Evolutionary conservation across 1,140 invertebrate genomes (phyloP).

Genomic region (Cydia pomonella): DNA sequence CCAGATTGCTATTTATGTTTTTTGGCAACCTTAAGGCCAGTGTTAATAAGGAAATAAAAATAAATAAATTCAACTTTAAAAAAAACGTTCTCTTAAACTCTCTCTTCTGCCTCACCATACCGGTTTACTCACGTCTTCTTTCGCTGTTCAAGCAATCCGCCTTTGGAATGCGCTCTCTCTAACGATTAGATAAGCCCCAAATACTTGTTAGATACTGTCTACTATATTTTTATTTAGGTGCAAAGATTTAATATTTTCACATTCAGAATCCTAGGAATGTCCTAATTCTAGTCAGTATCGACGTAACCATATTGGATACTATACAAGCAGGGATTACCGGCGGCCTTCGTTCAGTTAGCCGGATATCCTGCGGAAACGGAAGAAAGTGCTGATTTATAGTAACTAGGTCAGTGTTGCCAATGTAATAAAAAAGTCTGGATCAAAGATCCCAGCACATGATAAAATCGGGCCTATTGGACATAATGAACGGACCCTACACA

Average conservation of each 20-base stretch:
- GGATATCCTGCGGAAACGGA: conserved; percentile 17
- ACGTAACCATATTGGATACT: conserved; percentile 1
- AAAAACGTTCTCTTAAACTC: no score
- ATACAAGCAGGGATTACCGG: conserved; percentile 7
- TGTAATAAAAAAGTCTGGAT: not conserved
- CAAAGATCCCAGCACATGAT: not conserved
- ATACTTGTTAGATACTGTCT: no score
- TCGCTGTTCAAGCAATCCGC: no score
- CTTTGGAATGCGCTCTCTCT: no score
- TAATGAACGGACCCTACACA: not conserved
- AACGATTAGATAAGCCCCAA: no score
- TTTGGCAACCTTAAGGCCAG: no score
- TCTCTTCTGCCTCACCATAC: no score
- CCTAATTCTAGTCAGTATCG: not conserved
- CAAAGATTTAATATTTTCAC: not conserved
- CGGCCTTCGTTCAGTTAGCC: not conserved
- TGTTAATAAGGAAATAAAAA: no score
- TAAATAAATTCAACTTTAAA: no score
- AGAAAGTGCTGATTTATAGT: conserved; percentile 14
- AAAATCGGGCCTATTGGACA: not conserved
- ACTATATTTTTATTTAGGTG: no score
- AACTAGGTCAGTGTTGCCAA: conserved; percentile 1
- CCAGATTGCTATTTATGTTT: no score
- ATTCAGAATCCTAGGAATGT: not conserved
- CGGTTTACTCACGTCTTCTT: no score